Percentiles rank a stretch among this genome's conserved stretches.
These are phyloP conservation scores for Vanacampus margaritifer DNA, from an alignment of 2,113 vertebrate species.

Conservation along the genomic window DNA sequence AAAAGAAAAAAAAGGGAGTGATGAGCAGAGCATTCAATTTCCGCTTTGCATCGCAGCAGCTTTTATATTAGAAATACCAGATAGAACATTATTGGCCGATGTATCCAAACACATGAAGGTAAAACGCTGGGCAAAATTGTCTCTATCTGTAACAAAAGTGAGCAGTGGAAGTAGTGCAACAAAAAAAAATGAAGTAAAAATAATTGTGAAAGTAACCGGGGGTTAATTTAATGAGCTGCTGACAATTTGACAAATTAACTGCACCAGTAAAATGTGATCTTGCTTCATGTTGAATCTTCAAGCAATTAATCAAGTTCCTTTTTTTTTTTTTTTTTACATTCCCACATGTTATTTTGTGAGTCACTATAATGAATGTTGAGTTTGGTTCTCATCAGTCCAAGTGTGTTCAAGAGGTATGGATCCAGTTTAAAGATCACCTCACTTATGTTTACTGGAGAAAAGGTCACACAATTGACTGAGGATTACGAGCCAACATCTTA, in stretches of 20 bases:
- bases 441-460: slow-evolving; percentile 1
- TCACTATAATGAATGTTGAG: background rate
- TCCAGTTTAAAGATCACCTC: background rate
- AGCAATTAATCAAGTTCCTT: background rate
- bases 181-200: background rate
- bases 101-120: slow-evolving; percentile 25
- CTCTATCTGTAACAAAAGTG: background rate
- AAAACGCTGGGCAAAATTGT: background rate
- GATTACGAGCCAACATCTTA: background rate
- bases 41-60: slow-evolving; percentile 57
- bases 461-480: slow-evolving; percentile 3
- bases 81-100: slow-evolving; percentile 64
- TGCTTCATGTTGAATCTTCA: background rate
- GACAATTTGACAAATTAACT: background rate
- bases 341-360: background rate
- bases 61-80: slow-evolving; percentile 56
- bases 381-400: background rate
- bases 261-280: background rate
- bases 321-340: background rate
- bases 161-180: background rate
- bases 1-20: slow-evolving; percentile 42
- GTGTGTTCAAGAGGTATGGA: background rate
- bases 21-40: slow-evolving; percentile 63
- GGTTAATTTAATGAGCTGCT: background rate
- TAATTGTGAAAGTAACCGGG: background rate